Conservation (phyloP, 2,888 invertebrate species). For the Eudasyphora cyanicolor region DNA sequence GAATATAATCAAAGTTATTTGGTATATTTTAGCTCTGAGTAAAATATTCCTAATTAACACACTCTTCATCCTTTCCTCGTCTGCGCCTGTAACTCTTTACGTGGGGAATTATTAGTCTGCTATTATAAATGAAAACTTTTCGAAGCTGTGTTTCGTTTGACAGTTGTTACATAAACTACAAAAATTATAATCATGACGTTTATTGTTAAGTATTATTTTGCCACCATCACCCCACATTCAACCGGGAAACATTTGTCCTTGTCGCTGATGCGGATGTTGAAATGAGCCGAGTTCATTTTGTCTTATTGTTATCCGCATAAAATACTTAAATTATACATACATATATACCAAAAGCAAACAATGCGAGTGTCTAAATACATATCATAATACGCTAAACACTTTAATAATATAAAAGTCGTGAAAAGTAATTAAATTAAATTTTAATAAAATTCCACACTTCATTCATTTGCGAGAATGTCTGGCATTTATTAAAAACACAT, state of each 20-base stretch:
- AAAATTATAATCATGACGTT: slow-evolving; percentile 9
- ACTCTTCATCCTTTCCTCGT: neutral
- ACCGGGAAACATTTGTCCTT: too few species aligned
- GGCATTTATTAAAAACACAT: neutral
- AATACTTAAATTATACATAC: neutral
- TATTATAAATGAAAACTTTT: neutral
- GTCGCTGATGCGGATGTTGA: neutral
- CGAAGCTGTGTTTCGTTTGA: neutral
- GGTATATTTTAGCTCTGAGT: too few species aligned
- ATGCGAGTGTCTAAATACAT: too few species aligned
- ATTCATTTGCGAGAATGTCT: neutral
- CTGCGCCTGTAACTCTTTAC: neutral
- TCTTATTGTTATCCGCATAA: neutral
- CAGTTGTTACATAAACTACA: slow-evolving; percentile 6
- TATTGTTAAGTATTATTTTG: neutral
- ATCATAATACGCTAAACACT: neutral
- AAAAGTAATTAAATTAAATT: neutral
- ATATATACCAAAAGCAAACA: too few species aligned
- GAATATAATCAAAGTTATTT: neutral
- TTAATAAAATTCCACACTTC: neutral
- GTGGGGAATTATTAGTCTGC: neutral
- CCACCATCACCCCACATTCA: neutral
- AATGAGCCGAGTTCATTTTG: slow-evolving; percentile 18
- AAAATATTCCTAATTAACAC: neutral
- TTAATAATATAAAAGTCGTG: too few species aligned